Conservation (phyloP, 2,113 vertebrate genomes). For the Capreolus pygargus region DNA sequence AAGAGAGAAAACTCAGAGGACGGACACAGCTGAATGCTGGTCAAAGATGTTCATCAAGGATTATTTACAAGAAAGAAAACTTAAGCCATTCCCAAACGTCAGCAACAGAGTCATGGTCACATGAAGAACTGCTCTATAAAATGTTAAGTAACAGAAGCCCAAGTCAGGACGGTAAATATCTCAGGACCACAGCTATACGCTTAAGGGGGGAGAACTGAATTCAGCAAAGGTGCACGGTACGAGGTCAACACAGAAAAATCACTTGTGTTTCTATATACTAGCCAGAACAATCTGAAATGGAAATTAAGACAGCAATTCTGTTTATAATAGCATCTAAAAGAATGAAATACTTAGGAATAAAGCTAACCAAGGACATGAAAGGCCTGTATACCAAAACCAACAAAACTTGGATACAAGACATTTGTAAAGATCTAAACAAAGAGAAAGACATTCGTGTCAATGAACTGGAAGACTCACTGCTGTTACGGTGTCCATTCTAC, state of each 20-base stretch:
- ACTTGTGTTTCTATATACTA: not conserved
- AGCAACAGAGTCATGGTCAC: not conserved
- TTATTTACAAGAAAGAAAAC: not conserved
- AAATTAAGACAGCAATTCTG: not conserved
- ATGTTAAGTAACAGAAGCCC: not conserved
- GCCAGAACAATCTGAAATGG: not conserved
- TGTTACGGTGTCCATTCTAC: not conserved
- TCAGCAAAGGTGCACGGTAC: not conserved
- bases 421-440: not conserved
- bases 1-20: not conserved
- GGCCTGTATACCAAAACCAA: not conserved
- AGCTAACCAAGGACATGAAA: not conserved
- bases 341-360: not conserved
- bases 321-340: not conserved
- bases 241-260: not conserved
- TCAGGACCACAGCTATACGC: not conserved
- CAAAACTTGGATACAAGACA: not conserved
- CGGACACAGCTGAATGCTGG: not conserved
- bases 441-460: not conserved
- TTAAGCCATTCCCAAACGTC: not conserved
- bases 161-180: not conserved
- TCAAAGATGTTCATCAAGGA: not conserved
- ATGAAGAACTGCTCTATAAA: not conserved
- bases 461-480: not conserved
- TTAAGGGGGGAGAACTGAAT: not conserved